A percentile compares a stretch with the other conserved stretches of the same genome.
phyloP scores from a whole-genome alignment of 2,113 vertebrate species.

The Pteronura brasiliensis region DNA sequence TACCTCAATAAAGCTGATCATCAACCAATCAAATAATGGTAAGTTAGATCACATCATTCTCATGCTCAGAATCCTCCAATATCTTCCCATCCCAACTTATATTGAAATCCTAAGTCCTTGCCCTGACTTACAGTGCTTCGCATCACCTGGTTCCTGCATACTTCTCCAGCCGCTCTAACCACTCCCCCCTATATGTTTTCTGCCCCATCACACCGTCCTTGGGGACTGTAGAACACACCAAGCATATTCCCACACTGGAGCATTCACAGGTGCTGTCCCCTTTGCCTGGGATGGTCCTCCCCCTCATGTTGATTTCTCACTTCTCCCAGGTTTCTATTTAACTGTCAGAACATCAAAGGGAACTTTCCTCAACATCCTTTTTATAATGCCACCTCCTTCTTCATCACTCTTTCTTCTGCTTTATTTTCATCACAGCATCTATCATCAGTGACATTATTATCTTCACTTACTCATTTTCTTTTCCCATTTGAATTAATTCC shows the following conservation, averaged over 20 bases:
- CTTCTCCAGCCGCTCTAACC: background rate
- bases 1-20: background rate
- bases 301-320: background rate
- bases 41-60: background rate
- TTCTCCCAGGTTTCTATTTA: background rate
- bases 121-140: background rate
- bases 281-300: background rate
- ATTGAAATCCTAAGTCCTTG: background rate
- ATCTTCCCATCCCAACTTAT: background rate
- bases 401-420: background rate
- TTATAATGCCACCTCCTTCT: background rate
- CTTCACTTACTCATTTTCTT: background rate
- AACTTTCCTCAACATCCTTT: background rate
- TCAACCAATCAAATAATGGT: background rate
- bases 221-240: background rate
- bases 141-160: background rate
- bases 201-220: background rate
- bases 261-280: background rate
- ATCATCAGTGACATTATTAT: background rate
- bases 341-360: background rate
- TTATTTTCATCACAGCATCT: background rate
- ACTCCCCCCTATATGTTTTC: background rate
- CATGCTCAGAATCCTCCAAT: background rate
- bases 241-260: background rate
- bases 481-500: background rate